phyloP scores from a whole-genome alignment of 2,113 vertebrate species.

The Phalacrocorax pelagicus region DNA sequence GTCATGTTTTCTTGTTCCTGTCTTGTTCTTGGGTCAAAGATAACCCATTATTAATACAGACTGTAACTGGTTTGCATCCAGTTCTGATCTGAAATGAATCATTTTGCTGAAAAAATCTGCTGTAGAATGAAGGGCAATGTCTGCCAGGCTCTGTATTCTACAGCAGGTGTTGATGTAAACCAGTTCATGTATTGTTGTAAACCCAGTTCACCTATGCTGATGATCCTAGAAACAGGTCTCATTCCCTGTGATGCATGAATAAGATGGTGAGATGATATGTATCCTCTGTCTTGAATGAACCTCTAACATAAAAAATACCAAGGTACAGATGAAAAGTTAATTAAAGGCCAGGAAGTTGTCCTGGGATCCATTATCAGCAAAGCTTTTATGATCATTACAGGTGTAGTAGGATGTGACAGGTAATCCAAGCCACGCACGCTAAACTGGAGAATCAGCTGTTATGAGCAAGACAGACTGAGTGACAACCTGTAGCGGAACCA shows the following conservation, averaged over 20 bases:
- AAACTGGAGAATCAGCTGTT: not conserved
- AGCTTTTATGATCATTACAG: not conserved
- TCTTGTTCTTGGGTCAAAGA: not conserved
- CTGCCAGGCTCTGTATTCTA: not conserved
- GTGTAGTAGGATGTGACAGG: not conserved
- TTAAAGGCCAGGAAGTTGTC: not conserved
- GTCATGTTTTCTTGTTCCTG: not conserved
- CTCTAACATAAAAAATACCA: not conserved
- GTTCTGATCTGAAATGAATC: not conserved
- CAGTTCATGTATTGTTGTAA: not conserved
- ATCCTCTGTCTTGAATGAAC: not conserved
- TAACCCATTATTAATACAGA: not conserved
- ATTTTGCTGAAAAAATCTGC: not conserved
- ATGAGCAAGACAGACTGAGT: rapidly evolving
- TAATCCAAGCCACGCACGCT: not conserved
- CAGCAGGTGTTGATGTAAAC: not conserved
- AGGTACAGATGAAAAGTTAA: not conserved
- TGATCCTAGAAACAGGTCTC: not conserved
- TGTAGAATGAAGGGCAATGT: not conserved
- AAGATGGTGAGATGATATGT: not conserved
- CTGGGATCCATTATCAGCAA: not conserved
- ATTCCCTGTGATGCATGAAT: not conserved
- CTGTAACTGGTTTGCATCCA: not conserved
- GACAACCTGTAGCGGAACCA: rapidly evolving
- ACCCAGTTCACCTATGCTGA: not conserved